phyloP scores from a whole-genome alignment of 1,140 invertebrate species.

The Chrysopa pallens region DNA sequence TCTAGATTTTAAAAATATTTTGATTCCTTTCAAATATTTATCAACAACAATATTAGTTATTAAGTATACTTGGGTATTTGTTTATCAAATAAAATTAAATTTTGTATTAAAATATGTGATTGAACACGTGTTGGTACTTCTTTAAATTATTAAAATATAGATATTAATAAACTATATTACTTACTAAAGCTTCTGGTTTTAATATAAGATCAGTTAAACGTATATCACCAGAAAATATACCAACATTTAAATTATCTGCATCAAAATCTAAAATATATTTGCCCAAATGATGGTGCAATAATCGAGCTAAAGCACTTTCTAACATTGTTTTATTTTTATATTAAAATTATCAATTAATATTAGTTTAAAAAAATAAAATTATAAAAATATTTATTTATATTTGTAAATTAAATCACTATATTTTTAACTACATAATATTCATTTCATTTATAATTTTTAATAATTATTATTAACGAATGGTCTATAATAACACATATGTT shows the following conservation, averaged over 20 bases:
- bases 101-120: background rate
- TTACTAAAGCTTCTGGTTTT: conserved; percentile 63
- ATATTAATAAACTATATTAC: conserved; percentile 14
- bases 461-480: background rate
- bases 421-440: background rate
- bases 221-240: conserved; percentile 64
- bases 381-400: background rate
- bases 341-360: background rate
- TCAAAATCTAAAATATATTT: conserved; percentile 69
- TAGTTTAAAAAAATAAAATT: background rate
- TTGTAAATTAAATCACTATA: background rate
- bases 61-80: no score
- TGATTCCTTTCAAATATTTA: no score
- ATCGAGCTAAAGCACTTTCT: conserved; percentile 56
- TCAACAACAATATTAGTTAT: no score
- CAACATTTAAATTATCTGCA: conserved; percentile 63
- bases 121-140: background rate
- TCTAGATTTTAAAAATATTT: no score
- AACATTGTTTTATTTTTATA: conserved; percentile 37
- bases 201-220: conserved; percentile 57
- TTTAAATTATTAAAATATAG: background rate
- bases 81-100: no score
- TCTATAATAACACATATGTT: no score
- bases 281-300: conserved; percentile 60
- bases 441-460: background rate